These are phyloP conservation scores for Rallus limicola DNA, from an alignment of 2,113 vertebrate genomes.

Conservation along the genomic window DNA sequence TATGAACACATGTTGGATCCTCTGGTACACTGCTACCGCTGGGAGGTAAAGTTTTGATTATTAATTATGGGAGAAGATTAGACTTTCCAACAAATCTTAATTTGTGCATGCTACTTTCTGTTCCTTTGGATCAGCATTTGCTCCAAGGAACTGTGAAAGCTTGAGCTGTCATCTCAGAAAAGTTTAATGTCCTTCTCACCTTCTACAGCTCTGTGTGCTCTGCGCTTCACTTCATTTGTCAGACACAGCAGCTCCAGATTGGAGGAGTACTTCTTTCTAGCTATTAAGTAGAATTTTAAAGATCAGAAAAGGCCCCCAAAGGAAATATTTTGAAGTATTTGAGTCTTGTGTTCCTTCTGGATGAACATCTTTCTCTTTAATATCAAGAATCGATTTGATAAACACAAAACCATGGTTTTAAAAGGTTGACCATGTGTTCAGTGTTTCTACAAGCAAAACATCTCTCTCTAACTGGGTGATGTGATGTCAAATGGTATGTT, in stretches of 20 bases:
- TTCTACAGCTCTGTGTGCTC: background rate
- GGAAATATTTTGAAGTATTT: background rate
- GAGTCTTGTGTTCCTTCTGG: background rate
- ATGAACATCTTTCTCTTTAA: background rate
- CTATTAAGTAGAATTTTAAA: background rate
- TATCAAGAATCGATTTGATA: background rate
- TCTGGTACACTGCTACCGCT: background rate
- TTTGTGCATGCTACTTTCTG: background rate
- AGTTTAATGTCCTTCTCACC: background rate
- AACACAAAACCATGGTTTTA: background rate
- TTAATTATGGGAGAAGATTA: background rate
- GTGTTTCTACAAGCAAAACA: background rate
- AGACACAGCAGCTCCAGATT: background rate
- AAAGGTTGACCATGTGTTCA: background rate
- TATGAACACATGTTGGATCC: background rate
- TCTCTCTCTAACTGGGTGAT: background rate
- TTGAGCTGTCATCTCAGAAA: background rate
- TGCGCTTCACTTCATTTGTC: background rate
- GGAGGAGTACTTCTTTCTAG: background rate
- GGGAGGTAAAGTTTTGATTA: background rate
- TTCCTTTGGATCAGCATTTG: background rate
- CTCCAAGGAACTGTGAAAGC: background rate
- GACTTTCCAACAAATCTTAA: background rate
- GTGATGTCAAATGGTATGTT: background rate
- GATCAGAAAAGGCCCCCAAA: background rate